Conservation (phyloP, 1,140 invertebrate genomes). For the Euura lappo region DNA sequence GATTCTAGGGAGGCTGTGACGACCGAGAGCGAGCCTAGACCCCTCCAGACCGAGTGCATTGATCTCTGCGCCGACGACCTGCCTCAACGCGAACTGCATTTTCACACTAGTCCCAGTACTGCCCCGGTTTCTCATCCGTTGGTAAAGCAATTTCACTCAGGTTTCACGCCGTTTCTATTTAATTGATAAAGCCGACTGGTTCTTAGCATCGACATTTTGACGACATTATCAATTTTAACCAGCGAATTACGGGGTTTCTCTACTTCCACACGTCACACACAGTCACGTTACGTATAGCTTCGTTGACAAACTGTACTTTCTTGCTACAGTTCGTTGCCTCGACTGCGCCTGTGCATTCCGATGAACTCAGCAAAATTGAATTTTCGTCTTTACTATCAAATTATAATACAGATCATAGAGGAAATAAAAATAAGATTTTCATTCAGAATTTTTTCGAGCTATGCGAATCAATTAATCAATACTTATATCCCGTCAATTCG, state of each 20-base stretch:
- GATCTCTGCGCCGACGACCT: slow-evolving; percentile 42
- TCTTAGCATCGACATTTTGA: too few species aligned
- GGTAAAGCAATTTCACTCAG: background rate
- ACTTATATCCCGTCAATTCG: too few species aligned
- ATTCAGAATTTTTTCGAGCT: too few species aligned
- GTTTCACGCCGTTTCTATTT: too few species aligned
- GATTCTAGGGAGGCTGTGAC: slow-evolving; percentile 12
- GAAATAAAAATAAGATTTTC: too few species aligned
- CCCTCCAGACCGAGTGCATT: slow-evolving; percentile 30
- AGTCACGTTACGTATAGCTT: background rate
- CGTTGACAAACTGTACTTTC: background rate
- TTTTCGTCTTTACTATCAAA: background rate
- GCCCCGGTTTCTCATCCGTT: background rate
- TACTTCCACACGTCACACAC: too few species aligned
- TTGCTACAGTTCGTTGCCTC: background rate
- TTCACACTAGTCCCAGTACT: background rate
- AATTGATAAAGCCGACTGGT: too few species aligned
- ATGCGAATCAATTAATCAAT: too few species aligned
- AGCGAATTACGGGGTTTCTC: too few species aligned
- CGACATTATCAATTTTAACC: too few species aligned
- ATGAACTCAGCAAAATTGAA: background rate
- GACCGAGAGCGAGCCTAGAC: slow-evolving; percentile 5
- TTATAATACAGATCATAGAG: too few species aligned
- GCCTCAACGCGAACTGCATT: slow-evolving; percentile 44
- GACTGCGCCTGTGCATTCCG: background rate